These are phyloP conservation scores for Plodia interpunctella DNA, from an alignment of 1,140 invertebrate species.

Conservation along the genomic window DNA sequence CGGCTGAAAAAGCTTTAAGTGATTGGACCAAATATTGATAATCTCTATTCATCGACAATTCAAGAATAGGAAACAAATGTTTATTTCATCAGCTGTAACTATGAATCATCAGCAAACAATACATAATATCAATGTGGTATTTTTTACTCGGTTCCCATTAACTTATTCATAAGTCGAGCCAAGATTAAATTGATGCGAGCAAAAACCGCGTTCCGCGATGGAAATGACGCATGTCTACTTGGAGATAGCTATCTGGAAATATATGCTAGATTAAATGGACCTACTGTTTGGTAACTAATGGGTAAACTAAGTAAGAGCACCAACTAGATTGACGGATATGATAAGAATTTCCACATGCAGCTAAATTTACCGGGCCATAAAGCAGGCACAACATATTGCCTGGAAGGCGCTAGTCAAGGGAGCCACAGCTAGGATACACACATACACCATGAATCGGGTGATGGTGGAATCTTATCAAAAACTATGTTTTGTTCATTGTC, in stretches of 20 bases:
- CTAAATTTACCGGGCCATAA: no score
- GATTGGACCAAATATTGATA: background rate
- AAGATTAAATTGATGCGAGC: background rate
- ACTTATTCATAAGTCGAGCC: background rate
- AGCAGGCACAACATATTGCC: no score
- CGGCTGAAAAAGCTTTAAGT: background rate
- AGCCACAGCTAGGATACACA: no score
- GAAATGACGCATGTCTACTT: background rate
- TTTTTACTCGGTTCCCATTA: background rate
- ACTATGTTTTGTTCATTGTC: no score
- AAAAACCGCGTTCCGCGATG: background rate
- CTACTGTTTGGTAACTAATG: no score
- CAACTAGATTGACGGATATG: no score
- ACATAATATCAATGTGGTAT: background rate
- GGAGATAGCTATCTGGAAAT: background rate
- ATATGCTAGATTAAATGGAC: no score
- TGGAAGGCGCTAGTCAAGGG: no score
- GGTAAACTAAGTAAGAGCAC: no score
- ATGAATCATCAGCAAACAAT: constrained; percentile 3
- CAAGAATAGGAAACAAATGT: constrained; percentile 5
- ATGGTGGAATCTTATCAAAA: no score
- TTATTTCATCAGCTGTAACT: background rate
- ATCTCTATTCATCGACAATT: background rate
- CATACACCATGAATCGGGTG: no score
- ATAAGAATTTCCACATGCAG: no score